Evolutionary conservation across 2,113 vertebrate species (phyloP).

Genomic region (Tragelaphus imberbis): DNA sequence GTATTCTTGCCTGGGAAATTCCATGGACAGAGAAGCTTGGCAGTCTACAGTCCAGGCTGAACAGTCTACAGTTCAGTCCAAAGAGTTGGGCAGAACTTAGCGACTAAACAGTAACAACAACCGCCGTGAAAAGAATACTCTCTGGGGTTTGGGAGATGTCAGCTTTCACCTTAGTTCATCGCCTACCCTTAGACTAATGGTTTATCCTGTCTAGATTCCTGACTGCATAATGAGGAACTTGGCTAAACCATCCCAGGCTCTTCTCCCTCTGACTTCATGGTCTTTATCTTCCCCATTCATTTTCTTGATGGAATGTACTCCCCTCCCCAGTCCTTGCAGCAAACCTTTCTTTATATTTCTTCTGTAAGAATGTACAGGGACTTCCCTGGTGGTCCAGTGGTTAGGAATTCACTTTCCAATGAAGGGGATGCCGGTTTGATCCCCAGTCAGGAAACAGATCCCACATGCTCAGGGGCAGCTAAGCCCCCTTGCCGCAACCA

Average conservation of each 20-base stretch:
- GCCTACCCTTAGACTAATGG: not conserved
- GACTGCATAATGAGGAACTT: not conserved
- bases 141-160: not conserved
- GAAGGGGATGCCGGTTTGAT: accelerated
- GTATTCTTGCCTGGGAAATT: not conserved
- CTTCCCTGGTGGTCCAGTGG: not conserved
- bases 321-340: not conserved
- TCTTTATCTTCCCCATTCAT: not conserved
- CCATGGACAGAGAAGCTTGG: not conserved
- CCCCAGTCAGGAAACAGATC: not conserved
- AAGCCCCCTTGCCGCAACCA: not conserved
- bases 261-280: not conserved
- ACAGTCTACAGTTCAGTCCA: not conserved
- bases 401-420: not conserved
- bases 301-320: not conserved
- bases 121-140: not conserved
- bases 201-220: not conserved
- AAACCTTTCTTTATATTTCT: not conserved
- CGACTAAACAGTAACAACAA: not conserved
- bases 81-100: not conserved
- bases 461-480: not conserved
- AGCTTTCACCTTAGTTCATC: not conserved
- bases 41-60: not conserved
- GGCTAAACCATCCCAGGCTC: not conserved
- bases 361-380: not conserved